phyloP scores from a whole-genome alignment of 2,888 invertebrate species.

The Drosophila birchii region DNA sequence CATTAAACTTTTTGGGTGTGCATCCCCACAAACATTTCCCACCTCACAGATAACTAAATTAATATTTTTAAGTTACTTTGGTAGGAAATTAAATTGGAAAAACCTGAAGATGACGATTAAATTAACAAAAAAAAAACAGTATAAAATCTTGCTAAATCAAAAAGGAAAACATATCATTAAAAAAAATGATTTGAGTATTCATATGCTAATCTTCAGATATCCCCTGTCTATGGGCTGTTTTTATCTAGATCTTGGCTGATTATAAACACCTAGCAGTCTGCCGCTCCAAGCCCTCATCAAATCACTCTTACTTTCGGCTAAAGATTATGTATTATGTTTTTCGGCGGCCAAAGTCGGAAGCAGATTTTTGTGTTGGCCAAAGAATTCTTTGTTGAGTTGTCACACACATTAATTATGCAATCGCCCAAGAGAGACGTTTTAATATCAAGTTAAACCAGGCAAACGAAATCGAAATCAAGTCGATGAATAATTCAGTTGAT shows the following conservation, averaged over 20 bases:
- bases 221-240: neutral
- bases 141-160: neutral
- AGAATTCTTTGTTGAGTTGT: slow-evolving; percentile 19
- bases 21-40: slow-evolving; percentile 4
- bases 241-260: slow-evolving; percentile 7
- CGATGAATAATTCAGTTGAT: slow-evolving; percentile 30
- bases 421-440: slow-evolving; percentile 26
- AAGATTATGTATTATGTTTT: slow-evolving; percentile 3
- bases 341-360: slow-evolving; percentile 9
- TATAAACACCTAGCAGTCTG: neutral
- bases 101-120: neutral
- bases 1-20: neutral
- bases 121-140: neutral
- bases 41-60: slow-evolving; percentile 17
- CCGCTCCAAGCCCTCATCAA: neutral
- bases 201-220: slow-evolving; percentile 13
- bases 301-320: slow-evolving; percentile 21
- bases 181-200: slow-evolving; percentile 12
- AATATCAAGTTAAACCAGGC: slow-evolving; percentile 40
- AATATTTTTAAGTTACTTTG: neutral
- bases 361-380: neutral
- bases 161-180: too few species aligned
- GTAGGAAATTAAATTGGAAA: neutral
- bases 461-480: slow-evolving; percentile 44
- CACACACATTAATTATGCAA: slow-evolving; percentile 57